Base-by-base conservation (phyloP, 2,797 vertebrate species). In the Pipistrellus pipistrellus region DNA sequence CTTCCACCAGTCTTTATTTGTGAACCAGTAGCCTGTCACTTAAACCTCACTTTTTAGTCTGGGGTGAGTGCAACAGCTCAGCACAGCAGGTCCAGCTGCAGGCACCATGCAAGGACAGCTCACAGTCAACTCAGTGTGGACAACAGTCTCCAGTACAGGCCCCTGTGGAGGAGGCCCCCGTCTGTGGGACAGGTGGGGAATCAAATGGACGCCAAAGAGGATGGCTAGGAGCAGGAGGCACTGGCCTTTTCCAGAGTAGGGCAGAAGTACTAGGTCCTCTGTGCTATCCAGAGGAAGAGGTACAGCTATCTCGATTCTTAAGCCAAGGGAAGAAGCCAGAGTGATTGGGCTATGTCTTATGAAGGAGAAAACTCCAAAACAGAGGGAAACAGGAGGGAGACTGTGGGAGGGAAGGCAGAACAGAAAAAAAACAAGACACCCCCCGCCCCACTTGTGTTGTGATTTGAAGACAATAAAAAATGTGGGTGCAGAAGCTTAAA, bases 71-170 rank as follows among this genome's bases (percentile, higher is more conserved):
- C 30, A 53, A 38, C 46, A 86, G 75, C 55, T 77, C 89, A 71
- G 85, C 71, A 53, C 92, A 77, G 81, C 76, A 75, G 51, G 44
- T 35, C 44, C 88, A 8, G 1, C 66, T n/a, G 66, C 44, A 81
- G 78, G 59, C 48, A 53, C 88, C 96, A 95, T 92, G 95, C 95
- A 94, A 92, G 35, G 85, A 72, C 72, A 91, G 85, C 46, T n/a
- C n/a, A 32, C 38, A 27, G 68, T 8, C 85, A 82, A 13, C 64
- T 66, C 51, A 35, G 71, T 0, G 7, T 3, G 15, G 41, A 32
- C 23, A 44, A 38, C 27, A 44, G 87, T 68, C 12, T n/a, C 57
- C 23, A 11, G 30, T 4, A 62, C 6, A 38, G 57, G 44, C 4
- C 51, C 32, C 51, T 0, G 10, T 6, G 0, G 3, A n/a, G 69